phyloP scores from a whole-genome alignment of 2,888 invertebrate species.

The Lithophane ornitopus region DNA sequence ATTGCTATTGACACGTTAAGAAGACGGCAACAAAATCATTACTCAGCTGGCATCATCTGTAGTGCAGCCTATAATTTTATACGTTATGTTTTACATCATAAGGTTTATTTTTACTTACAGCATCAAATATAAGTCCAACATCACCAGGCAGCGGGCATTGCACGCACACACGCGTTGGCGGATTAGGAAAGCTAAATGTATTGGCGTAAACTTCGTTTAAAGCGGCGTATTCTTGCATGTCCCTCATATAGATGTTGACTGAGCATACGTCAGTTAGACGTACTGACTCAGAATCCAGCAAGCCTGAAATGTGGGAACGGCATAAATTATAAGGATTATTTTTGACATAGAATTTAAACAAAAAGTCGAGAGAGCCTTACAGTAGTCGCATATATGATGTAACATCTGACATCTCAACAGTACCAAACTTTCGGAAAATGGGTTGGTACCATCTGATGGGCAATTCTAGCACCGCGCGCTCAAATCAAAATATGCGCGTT shows the following conservation, averaged over 20 bases:
- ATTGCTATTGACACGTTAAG: too few species aligned
- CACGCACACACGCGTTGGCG: conserved; percentile 96
- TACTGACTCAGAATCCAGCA: conserved; percentile 87
- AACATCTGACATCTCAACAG: too few species aligned
- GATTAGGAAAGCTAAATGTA: conserved; percentile 94
- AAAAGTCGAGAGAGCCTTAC: too few species aligned
- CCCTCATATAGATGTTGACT: conserved; percentile 95
- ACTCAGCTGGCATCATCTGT: not conserved
- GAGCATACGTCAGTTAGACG: conserved; percentile 93
- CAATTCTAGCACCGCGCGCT: too few species aligned
- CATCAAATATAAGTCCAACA: conserved; percentile 94
- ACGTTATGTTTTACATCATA: not conserved
- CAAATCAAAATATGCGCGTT: too few species aligned
- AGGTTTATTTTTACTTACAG: conserved; percentile 85
- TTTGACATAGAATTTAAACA: not conserved
- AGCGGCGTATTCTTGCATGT: conserved; percentile 94
- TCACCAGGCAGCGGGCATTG: conserved; percentile 93
- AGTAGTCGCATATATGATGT: too few species aligned
- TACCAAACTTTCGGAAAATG: too few species aligned
- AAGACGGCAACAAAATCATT: not conserved
- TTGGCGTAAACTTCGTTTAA: conserved; percentile 95
- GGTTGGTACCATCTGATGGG: too few species aligned
- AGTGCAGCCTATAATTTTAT: not conserved
- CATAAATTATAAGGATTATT: conserved; percentile 40
- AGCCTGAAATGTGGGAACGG: conserved; percentile 81